phyloP scores from a whole-genome alignment of 2,888 invertebrate genomes.

The Mimumesa dahlbomi region DNA sequence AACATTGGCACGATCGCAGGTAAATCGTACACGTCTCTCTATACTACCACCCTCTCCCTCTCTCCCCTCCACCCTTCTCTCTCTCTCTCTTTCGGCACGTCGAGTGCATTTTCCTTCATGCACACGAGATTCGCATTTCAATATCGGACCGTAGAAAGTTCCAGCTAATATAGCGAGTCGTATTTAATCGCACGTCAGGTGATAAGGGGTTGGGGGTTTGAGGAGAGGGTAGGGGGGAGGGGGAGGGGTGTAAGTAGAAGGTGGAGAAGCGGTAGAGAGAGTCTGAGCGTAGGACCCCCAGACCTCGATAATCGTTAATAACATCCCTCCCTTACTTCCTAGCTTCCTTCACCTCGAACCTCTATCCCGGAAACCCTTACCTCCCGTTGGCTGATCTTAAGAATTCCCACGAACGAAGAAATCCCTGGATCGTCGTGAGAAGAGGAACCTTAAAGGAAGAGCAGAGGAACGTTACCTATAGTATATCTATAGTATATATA shows the following conservation, averaged over 20 bases:
- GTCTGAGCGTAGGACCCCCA: constrained; percentile 38
- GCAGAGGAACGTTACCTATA: constrained; percentile 37
- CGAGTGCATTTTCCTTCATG: constrained; percentile 30
- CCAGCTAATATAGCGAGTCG: constrained; percentile 46
- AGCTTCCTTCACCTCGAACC: background rate
- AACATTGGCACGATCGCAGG: constrained; percentile 8
- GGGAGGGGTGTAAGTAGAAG: background rate
- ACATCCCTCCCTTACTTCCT: constrained; percentile 40
- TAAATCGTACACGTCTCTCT: constrained; percentile 5
- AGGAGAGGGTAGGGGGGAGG: background rate
- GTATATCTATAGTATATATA: constrained; percentile 9
- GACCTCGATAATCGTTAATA: constrained; percentile 72
- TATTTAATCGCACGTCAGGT: constrained; percentile 59
- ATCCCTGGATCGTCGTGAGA: constrained; percentile 49
- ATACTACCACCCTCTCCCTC: background rate
- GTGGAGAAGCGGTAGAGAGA: background rate
- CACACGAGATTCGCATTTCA: constrained; percentile 55
- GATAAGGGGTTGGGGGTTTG: constrained; percentile 29
- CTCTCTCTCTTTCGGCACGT: background rate
- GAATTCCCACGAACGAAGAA: constrained; percentile 62
- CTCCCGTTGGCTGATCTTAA: constrained; percentile 52
- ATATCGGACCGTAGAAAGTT: constrained; percentile 38
- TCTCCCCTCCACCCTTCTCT: background rate
- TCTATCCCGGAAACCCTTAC: constrained; percentile 39
- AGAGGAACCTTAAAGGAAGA: constrained; percentile 33